These are phyloP conservation scores for Cephalopterus ornatus DNA, from an alignment of 2,113 vertebrate genomes.

Conservation along the genomic window DNA sequence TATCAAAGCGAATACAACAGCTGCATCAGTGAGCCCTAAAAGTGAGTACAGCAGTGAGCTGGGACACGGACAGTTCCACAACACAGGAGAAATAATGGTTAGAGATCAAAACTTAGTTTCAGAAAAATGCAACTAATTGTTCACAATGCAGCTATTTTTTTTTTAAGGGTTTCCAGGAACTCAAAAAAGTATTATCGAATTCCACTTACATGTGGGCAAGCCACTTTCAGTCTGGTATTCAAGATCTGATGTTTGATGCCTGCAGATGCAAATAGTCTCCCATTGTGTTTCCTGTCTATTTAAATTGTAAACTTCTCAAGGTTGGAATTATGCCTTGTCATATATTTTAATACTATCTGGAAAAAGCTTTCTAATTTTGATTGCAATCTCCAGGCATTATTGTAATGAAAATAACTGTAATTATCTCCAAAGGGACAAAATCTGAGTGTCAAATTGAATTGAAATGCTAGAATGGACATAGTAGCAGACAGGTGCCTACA, in stretches of 20 bases:
- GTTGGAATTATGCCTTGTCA: not conserved
- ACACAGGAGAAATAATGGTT: not conserved
- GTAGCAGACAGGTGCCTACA: not conserved
- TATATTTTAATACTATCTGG: not conserved
- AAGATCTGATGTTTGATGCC: not conserved
- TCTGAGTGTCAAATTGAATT: not conserved
- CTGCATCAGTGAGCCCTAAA: not conserved
- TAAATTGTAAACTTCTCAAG: not conserved
- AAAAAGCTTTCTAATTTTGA: conserved; percentile 10
- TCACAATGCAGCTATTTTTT: not conserved
- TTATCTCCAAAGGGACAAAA: not conserved
- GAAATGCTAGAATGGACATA: not conserved
- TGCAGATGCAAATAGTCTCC: not conserved
- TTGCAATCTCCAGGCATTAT: not conserved
- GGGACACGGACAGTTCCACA: not conserved
- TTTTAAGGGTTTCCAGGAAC: not conserved
- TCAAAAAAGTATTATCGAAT: not conserved
- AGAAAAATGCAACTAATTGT: not conserved
- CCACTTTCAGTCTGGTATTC: not conserved
- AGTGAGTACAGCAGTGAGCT: not conserved
- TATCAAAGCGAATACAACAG: not conserved
- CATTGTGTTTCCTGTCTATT: not conserved
- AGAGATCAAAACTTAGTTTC: not conserved
- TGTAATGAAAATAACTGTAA: conserved; percentile 21
- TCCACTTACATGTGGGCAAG: not conserved